Percentiles rank a stretch among this genome's conserved stretches.
Conservation (phyloP, 2,113 vertebrate species). For the Loxodonta africana region DNA sequence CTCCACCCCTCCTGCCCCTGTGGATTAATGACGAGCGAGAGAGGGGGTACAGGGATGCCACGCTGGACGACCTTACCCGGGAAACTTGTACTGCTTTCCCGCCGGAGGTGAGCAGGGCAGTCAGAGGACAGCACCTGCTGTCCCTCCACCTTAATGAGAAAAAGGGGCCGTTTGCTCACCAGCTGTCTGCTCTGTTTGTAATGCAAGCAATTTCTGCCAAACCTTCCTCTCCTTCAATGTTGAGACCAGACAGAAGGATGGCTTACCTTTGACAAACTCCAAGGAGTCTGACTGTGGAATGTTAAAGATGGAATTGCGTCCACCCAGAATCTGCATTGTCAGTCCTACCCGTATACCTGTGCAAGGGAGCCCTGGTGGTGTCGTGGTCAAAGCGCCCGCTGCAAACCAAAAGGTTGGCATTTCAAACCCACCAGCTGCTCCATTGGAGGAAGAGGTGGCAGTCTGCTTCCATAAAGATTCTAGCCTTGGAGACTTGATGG, state of each 20-base stretch:
- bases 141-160: constrained; percentile 85
- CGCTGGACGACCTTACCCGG: constrained; percentile 82
- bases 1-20: constrained; percentile 74
- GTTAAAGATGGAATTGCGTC: too few relatives aligned
- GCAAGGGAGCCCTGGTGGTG: too few relatives aligned
- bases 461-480: too few relatives aligned
- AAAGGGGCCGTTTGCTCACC: constrained; percentile 85
- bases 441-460: too few relatives aligned
- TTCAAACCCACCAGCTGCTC: too few relatives aligned
- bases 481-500: too few relatives aligned
- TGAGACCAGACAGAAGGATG: constrained; percentile 44
- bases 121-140: constrained; percentile 63
- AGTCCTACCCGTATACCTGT: too few relatives aligned
- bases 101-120: constrained; percentile 82
- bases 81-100: constrained; percentile 82
- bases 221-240: constrained; percentile 64
- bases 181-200: constrained; percentile 81
- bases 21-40: constrained; percentile 86
- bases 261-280: constrained; percentile 2
- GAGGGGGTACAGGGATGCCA: constrained; percentile 75
- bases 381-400: too few relatives aligned
- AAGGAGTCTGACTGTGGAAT: not conserved
- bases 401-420: too few relatives aligned
- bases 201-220: constrained; percentile 78
- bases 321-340: too few relatives aligned